Percentiles rank a stretch among this genome's conserved stretches.
phyloP scores from a whole-genome alignment of 2,888 invertebrate genomes.

The Agrenia bidenticulata region DNA sequence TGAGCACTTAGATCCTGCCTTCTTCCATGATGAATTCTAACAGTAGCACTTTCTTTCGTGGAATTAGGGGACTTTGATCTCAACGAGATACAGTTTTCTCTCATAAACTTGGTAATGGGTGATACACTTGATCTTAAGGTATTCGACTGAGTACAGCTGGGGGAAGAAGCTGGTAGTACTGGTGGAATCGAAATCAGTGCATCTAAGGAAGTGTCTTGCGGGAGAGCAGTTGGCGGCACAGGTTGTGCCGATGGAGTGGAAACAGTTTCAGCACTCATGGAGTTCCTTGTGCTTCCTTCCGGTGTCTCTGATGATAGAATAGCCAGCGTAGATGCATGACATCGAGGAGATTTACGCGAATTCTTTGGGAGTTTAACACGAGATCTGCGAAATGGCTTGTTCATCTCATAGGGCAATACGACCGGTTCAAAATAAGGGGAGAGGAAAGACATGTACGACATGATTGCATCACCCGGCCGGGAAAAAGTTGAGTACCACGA shows the following conservation, averaged over 20 bases:
- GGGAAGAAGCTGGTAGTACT: constrained; percentile 12
- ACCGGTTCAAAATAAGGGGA: constrained; percentile 36
- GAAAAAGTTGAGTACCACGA: constrained; percentile 78
- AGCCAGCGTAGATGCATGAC: constrained; percentile 83
- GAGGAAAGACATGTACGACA: constrained; percentile 63
- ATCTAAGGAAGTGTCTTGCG: constrained; percentile 22
- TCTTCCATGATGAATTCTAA: not conserved
- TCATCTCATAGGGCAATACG: constrained; percentile 49
- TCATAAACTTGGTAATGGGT: not conserved
- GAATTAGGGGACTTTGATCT: not conserved
- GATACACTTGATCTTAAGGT: not conserved
- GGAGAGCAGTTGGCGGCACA: constrained; percentile 28
- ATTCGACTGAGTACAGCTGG: constrained; percentile 8
- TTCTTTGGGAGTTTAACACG: constrained; percentile 52
- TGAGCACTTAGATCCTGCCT: constrained; percentile 44
- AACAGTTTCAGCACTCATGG: constrained; percentile 23
- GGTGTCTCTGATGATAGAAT: constrained; percentile 61
- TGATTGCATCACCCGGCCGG: constrained; percentile 55
- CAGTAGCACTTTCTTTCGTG: not conserved
- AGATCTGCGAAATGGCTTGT: constrained; percentile 38
- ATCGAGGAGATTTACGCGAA: constrained; percentile 80
- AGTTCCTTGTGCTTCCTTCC: constrained; percentile 38
- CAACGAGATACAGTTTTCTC: constrained; percentile 22
- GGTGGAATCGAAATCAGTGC: constrained; percentile 5
- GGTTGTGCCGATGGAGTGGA: constrained; percentile 25